Evolutionary conservation across 2,888 invertebrate species (phyloP), one percentile per base, ranked within the genome.

Genomic region (Hyposoter didymator): DNA sequence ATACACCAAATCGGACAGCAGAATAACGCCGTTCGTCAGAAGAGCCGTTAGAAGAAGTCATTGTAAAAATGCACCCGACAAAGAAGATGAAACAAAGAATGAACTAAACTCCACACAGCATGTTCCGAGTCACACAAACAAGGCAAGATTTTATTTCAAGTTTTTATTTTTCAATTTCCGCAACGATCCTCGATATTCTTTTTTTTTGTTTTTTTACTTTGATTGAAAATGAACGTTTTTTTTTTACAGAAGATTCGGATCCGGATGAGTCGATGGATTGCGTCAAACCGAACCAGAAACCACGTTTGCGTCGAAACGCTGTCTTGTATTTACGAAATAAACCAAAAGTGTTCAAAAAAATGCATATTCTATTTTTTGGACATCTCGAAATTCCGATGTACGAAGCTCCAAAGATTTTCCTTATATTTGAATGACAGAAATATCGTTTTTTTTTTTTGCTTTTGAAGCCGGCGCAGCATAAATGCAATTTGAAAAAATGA

Each of bases 1-100:
- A 12, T 4, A 12, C 5, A 45, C 45, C 7, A 12, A 12, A 12
- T 7, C 8, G 4, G 49, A 49, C 0, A 66, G 49, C 12, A 47
- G 76, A 49, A 22, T 76, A 6, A 76, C 76, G 8, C 76, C 76
- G 0, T 14, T 66, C 7, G 49, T 76, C 4, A 19, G 7, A 2
- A 76, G 49, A 22, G 76, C 76, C 0, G 62, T 76, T 5, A 17
- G 76, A 0, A 49, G 76, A 32, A 76, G 76, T 14, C 76, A 49
- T 8, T 66, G 66, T 2, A 8, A 19, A 62, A 22, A 76, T n/a
- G n/a, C 47, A 8, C 43, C 70, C 17, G 70, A 70, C 12, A 49
- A 70, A 1, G 70, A 70, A 70, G 17, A 14, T 2, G 64, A 10
- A 12, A 4, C 19, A 8, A 7, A 47, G 17, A n/a, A 6, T 2